Evolutionary conservation across 64 coral and sea anemone species (phyloP), one percentile per base, ranked within the genome.

Genomic region (Stylophora pistillata): DNA sequence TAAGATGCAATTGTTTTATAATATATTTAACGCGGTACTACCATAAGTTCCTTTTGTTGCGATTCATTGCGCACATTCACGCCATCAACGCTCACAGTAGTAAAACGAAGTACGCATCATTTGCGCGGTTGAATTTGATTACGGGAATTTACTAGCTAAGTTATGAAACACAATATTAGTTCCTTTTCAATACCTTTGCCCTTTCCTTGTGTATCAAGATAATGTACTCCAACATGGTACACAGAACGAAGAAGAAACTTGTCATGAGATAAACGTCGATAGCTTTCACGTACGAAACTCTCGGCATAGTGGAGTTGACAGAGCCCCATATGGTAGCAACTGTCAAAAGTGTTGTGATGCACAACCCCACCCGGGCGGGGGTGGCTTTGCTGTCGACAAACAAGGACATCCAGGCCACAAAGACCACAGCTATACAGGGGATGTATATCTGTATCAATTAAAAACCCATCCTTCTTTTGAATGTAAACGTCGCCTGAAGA

Each of bases 201-300:
- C 64, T 37, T 68, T 29, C 72, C 29, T 74, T 82, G 31, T 97
- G 89, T 69, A 90, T 89, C 4, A 93, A 32, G 74, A 89, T 80
- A 52, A 92, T 74, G 47, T 90, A 97, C 68, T 97, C 95, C 13
- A 97, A 23, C 72, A 97, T 29, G 30, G 95, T 93, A 1, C 95
- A 91, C 56, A 97, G 52, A 30, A 97, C 95, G 72, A 97, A 97
- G 25, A 87, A 71, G 76, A 97, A 97, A 27, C 87, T 90, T 3
- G 89, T 89, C 26, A 97, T 97, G 0, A 97, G 91, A 71, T 97
- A 97, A 0, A 97, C 72, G 76, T 97, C 95, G 5, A 97, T 89
- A 16, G 94, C 91, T 81, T 96, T 96, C 77, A 96, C 91, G 34
- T 96, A 96, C 21, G 87, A 89, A 10, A 96, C 94, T 79, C 91